These are phyloP conservation scores for Himalopsyche kuldschensis DNA, from an alignment of 2,888 invertebrate genomes.

Conservation along the genomic window DNA sequence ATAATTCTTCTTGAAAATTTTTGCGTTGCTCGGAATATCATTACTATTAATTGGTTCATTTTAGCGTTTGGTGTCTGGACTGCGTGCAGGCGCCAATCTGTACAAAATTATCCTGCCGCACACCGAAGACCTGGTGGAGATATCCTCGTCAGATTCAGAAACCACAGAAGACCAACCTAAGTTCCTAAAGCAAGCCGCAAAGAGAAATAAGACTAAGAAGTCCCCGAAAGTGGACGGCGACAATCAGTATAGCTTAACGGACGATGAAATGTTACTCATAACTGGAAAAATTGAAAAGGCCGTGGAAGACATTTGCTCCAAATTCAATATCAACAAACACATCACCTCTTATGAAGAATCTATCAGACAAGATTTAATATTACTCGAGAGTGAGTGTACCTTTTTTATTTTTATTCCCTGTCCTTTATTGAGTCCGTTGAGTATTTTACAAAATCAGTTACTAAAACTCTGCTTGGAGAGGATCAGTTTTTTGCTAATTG, in stretches of 20 bases:
- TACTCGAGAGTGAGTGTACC: neutral
- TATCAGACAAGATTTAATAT: neutral
- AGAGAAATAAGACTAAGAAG: neutral
- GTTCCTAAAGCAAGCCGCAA: slow-evolving; percentile 22
- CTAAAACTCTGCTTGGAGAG: no score
- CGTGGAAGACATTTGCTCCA: slow-evolving; percentile 51
- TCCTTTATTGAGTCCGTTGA: neutral
- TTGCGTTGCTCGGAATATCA: no score
- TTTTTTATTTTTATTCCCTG: neutral
- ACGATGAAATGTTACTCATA: slow-evolving; percentile 44
- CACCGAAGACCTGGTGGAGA: slow-evolving; percentile 50
- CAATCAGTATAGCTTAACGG: neutral
- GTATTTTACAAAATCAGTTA: no score
- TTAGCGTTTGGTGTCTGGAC: neutral
- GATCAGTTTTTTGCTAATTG: no score
- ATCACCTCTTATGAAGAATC: neutral
- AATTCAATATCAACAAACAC: slow-evolving; percentile 48
- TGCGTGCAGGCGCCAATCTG: neutral
- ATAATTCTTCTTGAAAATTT: no score
- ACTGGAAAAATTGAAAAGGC: slow-evolving; percentile 52
- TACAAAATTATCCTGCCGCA: slow-evolving; percentile 42
- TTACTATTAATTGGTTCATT: neutral
- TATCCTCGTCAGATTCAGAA: slow-evolving; percentile 57
- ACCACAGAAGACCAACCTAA: slow-evolving; percentile 31
- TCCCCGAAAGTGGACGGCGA: neutral